Base-by-base conservation (phyloP, 2,888 invertebrate genomes). In the Dryobota labecula region DNA sequence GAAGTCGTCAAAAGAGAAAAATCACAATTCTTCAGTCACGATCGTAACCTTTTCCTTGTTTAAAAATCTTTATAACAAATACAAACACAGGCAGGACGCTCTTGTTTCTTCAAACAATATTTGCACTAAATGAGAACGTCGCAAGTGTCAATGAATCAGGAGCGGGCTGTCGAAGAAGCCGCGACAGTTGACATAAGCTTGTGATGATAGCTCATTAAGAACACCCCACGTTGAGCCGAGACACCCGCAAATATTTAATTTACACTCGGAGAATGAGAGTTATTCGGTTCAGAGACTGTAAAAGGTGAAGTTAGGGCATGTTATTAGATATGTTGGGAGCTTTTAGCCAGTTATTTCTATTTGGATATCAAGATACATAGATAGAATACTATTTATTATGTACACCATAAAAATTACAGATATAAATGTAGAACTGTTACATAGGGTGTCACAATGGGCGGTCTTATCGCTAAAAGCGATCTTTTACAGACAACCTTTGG, bases 191-290 rank as follows among this genome's bases (percentile, higher is more conserved):
- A 86, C 84, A 84, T 65, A 79, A 81, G 75, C 73, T 67, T 81
- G 84, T 85, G 88, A 88, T 88, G 88, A 90, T 90, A 87, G 86
- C 88, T 90, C 89, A 90, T 90, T 90, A 90, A 86, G 79, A 84
- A 79, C 86, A 62, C 83, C 80, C 83, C 87, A 85, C 86, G 84
- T 82, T 61, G 30, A 58, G 60, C 69, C 76, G 74, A 75, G 70
- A 75, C 74, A 76, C 77, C 85, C 71, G 89, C 91, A 89, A 90
- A 90, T 89, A 90, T 91, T 89, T 86, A 84, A 85, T 85, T 84
- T 84, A 82, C 87, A 81, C 89, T 90, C 79, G 72, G 84, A 84
- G 86, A 86, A 86, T 82, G 86, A 86, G 85, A 84, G 83, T 84
- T 85, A 78, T 61, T 54, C 20, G 64, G 66, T 66, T 49, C 61